Base-by-base conservation (phyloP, 92 coral and sea anemone genomes). In the Phymanthus crucifer region DNA sequence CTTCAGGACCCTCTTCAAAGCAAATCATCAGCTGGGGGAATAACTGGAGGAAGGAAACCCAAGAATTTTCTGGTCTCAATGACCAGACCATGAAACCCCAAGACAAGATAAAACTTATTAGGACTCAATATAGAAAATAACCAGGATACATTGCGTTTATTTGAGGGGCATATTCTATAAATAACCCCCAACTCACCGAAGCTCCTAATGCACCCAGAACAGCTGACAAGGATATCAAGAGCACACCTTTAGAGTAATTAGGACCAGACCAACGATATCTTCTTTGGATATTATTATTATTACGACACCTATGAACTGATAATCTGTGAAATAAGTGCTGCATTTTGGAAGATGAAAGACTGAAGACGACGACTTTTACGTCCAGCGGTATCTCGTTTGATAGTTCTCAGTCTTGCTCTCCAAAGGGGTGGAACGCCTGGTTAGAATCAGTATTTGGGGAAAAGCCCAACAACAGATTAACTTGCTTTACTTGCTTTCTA, bases 181-280 rank as follows among this genome's bases (percentile, higher is more conserved):
- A 61, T 61, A 18, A 4, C 6, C 27, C 27, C 31, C 5, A 34
- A 72, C 84, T 54, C 57, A 80, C 84, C 24, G 84, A 80, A 8
- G 84, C 75, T 56, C 77, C 77, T 18, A 80, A 23, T 24, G 84
- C 84, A 71, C 77, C 84, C 71, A 72, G 52, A 7, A 80, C 84
- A 48, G 84, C 84, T 54, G 84, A 80, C n/a, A 72, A 23, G 26
- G 84, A 66, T 33, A 80, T 72, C 2, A 80, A 23, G 38, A 80
- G 48, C 36, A 80, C 68, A 11, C 84, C 78, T 56, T 71, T 80
- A 6, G 84, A 61, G 50, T 80, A 80, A 40, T 80, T 80, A 33
- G 84, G 72, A 21, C 84, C 84, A 32, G 77, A 50, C 76, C 76
- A 80, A 36, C 58, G 78, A 27, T 80, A 56, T 36, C 84, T 50